Base-by-base conservation (phyloP, 2,797 vertebrate genomes). In the Monodelphis domestica region DNA sequence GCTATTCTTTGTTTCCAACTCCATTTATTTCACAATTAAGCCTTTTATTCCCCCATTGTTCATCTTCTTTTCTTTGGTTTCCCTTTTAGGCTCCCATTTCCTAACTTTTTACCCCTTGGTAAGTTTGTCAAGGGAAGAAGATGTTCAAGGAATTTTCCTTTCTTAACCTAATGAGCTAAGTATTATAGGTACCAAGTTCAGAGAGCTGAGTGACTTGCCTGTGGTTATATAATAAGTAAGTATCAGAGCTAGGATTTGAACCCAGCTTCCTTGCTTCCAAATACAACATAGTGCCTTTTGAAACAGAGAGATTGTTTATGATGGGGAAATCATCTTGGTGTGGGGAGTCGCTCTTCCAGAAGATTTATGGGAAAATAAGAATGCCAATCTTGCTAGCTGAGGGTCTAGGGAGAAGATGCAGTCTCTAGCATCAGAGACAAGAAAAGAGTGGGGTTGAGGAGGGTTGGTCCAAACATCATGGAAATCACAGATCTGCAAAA, bases 161-260 rank as follows among this genome's bases (percentile, higher is more conserved):
- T 88, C 96, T 91, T 9, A 95, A 51, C 87, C 89, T 89, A 92
- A 30, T 89, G 88, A 91, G 24, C 91, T 93, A 95, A 91, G 89
- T 97, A 91, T 88, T 93, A 97, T 84, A 95, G 91, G 94, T 96
- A 94, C 90, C 54, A 97, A 91, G 95, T 88, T 93, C 91, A 84
- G 51, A 33, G 94, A 94, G 51, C 55, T 45, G 92, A 96, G 92
- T 95, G 93, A 94, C 95, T 96, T 97, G 94, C 94, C 95, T 93
- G 96, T 96, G 93, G 95, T 96, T 94, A 89, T 63, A 89, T 95
- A 91, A 92, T 50, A 96, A 96, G 96, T 97, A 97, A 97, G 87
- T 54, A 92, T 90, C 59, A 94, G 12, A 90, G 88, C 53, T 93
- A 89, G 90, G 51, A 91, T 52, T 30, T 89, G 63, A 94, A 90